Evolutionary conservation across 2,797 vertebrate species (phyloP), one percentile per base, ranked within the genome.

Genomic region (Antennarius maculatus): DNA sequence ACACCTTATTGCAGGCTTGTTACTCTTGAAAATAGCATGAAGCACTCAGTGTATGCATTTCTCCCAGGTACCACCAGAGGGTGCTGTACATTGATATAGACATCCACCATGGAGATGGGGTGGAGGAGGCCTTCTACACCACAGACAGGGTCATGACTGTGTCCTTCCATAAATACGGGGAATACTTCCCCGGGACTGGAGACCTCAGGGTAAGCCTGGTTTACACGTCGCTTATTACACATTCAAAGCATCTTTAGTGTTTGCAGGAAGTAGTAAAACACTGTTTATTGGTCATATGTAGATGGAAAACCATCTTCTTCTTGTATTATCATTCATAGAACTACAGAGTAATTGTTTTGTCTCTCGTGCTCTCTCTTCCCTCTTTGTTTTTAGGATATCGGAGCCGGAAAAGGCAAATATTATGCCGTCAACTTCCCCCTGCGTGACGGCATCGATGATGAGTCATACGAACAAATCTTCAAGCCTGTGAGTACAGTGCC

Each of bases 361-460:
- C 8, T 56, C 2, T 6, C 46, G 7, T 71, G 23, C 7, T 53
- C 3, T 3, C 1, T 41, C 23, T 18, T 8, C 4, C 4, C 6
- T 55, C 17, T 62, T 12, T 78, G 13, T 67, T 75, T 79, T 7
- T 51, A 97, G 96, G 96, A 97, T 81, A 97, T 97, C 48, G 96
- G 96, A 81, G 96, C 96, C 54, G 96, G 96, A 82, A 97, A 97
- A 90, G 96, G 95, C 67, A 97, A 97, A 90, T 97, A 97, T 77
- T 97, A 97, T 37, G 96, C 96, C 42, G 96, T 97, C 71, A 97
- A 97, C 83, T 97, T 96, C 85, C 96, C 96, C 34, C 94, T 97
- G 92, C 93, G 95, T 71, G 96, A 97, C 67, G 95, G 96, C 61
- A 96, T 97, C 65, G 95, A 97, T 74, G 96, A 97, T 57, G 95